A percentile compares a stretch with the other conserved stretches of the same genome.
Evolutionary conservation across 2,113 vertebrate species (phyloP).

Genomic region (Tychaedon coryphoeus): DNA sequence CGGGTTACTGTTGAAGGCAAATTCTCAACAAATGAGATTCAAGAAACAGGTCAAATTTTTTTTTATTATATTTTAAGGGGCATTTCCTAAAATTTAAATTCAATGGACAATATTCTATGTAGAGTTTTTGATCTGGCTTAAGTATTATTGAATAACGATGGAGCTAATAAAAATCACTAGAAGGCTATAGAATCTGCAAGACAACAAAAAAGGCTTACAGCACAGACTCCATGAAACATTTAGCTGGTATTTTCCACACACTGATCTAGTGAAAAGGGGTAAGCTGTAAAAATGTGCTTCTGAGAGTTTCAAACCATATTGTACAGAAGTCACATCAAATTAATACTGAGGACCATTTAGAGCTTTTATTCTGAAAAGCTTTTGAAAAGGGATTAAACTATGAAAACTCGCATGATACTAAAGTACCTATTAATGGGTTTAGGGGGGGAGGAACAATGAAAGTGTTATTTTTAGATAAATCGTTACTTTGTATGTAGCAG

Average conservation of each 20-base stretch:
- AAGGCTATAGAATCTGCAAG: slow-evolving; percentile 40
- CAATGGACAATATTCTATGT: neutral
- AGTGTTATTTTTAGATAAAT: slow-evolving; percentile 84
- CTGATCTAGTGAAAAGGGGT: slow-evolving; percentile 81
- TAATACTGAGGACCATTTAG: slow-evolving; percentile 98
- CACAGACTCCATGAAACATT: slow-evolving; percentile 81
- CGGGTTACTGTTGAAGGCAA: slow-evolving; percentile 3
- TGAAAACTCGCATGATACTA: slow-evolving; percentile 98
- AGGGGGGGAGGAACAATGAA: slow-evolving; percentile 78
- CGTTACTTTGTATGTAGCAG: slow-evolving; percentile 77
- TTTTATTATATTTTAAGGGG: neutral
- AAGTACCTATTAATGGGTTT: slow-evolving; percentile 93
- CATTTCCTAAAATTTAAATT: slow-evolving; percentile 26
- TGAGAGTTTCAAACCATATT: slow-evolving; percentile 91
- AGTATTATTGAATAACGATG: slow-evolving; percentile 16
- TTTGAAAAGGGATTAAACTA: slow-evolving; percentile 99
- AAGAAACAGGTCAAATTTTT: neutral
- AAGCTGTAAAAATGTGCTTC: slow-evolving; percentile 86
- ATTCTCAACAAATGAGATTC: slow-evolving; percentile 12
- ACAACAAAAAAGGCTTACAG: slow-evolving; percentile 79
- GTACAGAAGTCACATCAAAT: slow-evolving; percentile 99
- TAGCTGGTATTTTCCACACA: slow-evolving; percentile 82
- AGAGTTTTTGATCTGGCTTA: slow-evolving; percentile 37
- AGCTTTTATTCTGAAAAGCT: slow-evolving; percentile 94
- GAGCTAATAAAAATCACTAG: slow-evolving; percentile 47